A percentile compares a stretch with the other conserved stretches of the same genome.
These are phyloP conservation scores for Catamblyrhynchus diadema DNA, from an alignment of 2,797 vertebrate genomes.

Conservation along the genomic window DNA sequence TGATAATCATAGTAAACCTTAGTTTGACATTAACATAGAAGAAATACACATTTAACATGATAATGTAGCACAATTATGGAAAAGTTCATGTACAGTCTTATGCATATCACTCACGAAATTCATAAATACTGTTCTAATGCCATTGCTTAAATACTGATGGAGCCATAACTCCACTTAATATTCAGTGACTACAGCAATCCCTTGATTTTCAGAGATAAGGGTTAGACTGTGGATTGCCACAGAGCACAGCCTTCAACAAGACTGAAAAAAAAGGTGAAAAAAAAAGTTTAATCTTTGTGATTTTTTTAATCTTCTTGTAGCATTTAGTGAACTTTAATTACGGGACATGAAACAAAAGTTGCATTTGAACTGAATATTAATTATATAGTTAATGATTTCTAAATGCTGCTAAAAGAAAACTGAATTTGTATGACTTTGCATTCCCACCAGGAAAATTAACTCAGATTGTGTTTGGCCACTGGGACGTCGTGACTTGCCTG, in stretches of 20 bases:
- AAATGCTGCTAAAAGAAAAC: background rate
- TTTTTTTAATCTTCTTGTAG: background rate
- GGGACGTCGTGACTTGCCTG: conserved; percentile 97
- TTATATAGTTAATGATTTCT: background rate
- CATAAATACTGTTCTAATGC: background rate
- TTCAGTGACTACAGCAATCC: background rate
- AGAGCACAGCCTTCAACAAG: background rate
- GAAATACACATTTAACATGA: background rate
- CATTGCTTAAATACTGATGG: conserved; percentile 3
- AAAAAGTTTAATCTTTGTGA: background rate
- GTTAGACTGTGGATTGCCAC: background rate
- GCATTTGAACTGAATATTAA: background rate
- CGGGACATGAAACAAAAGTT: background rate
- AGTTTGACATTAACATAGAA: background rate
- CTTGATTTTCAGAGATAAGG: background rate
- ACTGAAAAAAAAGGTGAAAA: background rate
- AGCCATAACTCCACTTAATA: background rate
- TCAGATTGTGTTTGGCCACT: conserved; percentile 98
- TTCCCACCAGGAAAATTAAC: conserved; percentile 88
- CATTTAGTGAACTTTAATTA: background rate
- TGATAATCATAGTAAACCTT: background rate
- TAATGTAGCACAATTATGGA: background rate
- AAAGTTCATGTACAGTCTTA: background rate
- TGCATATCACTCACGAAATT: conserved; percentile 5
- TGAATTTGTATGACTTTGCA: background rate